Evolutionary conservation across 37 sponge, comb jelly and placozoan species (phyloP).

Genomic region (Diacarnus erythraeanus): DNA sequence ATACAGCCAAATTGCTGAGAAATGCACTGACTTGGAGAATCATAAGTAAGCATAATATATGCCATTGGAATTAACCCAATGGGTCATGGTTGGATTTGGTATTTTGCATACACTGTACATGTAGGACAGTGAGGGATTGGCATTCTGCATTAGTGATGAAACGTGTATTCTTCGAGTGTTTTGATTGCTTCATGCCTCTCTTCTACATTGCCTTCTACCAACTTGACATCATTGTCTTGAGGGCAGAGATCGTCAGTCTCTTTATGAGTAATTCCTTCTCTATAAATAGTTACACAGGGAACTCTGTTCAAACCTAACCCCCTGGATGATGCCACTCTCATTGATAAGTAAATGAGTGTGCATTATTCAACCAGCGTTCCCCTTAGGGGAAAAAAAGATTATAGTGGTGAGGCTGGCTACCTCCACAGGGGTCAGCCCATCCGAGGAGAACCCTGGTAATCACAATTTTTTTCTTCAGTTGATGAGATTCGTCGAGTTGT

Average conservation of each 20-base stretch:
- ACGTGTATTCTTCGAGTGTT: conserved; percentile 77
- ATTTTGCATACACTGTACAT: too few relatives aligned
- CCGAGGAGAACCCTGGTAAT: not conserved
- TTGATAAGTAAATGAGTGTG: too few relatives aligned
- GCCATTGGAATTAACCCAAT: not conserved
- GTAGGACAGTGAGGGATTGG: conserved; percentile 66
- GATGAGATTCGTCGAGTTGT: conserved; percentile 78
- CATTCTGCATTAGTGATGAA: conserved; percentile 73
- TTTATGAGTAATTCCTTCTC: conserved; percentile 59
- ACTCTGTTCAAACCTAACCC: too few relatives aligned
- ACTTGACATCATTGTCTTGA: conserved; percentile 62
- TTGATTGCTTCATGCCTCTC: conserved; percentile 84
- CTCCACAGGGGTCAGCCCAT: too few relatives aligned
- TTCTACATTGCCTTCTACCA: conserved; percentile 88
- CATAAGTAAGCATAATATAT: conserved; percentile 49
- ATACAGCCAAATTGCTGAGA: conserved; percentile 61
- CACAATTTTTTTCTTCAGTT: conserved; percentile 32
- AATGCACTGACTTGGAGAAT: conserved; percentile 76
- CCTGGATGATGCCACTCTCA: too few relatives aligned
- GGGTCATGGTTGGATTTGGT: not conserved
- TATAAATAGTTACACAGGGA: too few relatives aligned
- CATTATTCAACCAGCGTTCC: too few relatives aligned
- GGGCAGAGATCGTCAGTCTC: conserved; percentile 70
- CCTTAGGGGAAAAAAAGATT: too few relatives aligned
- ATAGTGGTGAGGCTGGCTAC: too few relatives aligned